Evolutionary conservation across 1,140 invertebrate species (phyloP), one percentile per base, ranked within the genome.

Genomic region (Meloidogyne hapla): DNA sequence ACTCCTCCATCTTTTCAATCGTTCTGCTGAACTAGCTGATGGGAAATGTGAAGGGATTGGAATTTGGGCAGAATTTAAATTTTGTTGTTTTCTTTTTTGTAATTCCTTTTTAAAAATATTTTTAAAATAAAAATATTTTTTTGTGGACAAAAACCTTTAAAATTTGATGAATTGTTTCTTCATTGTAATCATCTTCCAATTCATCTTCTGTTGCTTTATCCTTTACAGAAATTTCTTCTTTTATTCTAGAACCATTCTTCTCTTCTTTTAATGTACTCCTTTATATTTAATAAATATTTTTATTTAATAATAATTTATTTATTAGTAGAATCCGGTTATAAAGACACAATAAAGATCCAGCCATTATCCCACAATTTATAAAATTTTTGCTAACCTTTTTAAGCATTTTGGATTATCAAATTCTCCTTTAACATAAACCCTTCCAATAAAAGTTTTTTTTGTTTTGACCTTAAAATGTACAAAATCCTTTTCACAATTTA

Each of bases 351-450:
- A n/a, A n/a, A n/a, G n/a, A n/a, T n/a, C n/a, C n/a, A n/a, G n/a
- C n/a, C n/a, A n/a, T n/a, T n/a, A n/a, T n/a, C n/a, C n/a, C n/a
- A n/a, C n/a, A n/a, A n/a, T n/a, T n/a, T n/a, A n/a, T n/a, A n/a
- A n/a, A n/a, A n/a, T n/a, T n/a, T n/a, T n/a, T 13, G 23, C 56
- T 28, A 26, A 40, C 40, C 48, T 73, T 23, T 62, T 12, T n/a
- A 77, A 33, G 38, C 76, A 77, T 42, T 77, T 72, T 12, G 61
- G 12, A 76, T 77, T 77, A 18, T 40, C 67, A 48, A 76, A 77
- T 42, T 77, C 76, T 2, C 76, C 76, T 62, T 77, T 77, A 15
- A 77, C 76, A 28, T 77, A 77, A 25, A 77, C 76, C 40, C 66
- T 40, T 18, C 75, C 75, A 33, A 26, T 65, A 38, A 77, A 77